These are phyloP conservation scores for Steinernema scapterisci DNA, from an alignment of 2,888 invertebrate species.

Conservation along the genomic window DNA sequence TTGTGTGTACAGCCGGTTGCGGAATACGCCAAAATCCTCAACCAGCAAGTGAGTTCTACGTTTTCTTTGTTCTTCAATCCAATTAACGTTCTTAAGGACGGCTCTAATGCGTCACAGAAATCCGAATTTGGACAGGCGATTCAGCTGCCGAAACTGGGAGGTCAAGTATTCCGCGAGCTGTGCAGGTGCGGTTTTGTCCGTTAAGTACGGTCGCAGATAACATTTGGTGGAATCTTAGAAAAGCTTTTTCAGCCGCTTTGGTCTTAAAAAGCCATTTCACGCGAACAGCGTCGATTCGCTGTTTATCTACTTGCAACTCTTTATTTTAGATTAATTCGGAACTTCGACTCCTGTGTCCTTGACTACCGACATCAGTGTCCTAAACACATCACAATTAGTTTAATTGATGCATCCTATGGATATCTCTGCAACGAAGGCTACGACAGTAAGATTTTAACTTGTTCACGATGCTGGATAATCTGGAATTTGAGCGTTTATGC, in stretches of 20 bases:
- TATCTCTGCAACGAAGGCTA: conserved; percentile 67
- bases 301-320: not conserved
- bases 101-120: conserved; percentile 3
- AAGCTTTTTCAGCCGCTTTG: no score
- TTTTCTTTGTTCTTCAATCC: not conserved
- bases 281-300: no score
- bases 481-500: conserved; percentile 62
- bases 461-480: not conserved
- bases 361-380: conserved; percentile 55
- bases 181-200: conserved; percentile 60
- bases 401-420: conserved; percentile 66
- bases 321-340: conserved; percentile 61
- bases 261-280: not conserved
- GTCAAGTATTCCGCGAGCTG: conserved; percentile 64
- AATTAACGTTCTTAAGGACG: conserved; percentile 37
- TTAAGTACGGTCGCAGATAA: no score
- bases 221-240: no score
- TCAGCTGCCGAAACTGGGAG: conserved; percentile 64
- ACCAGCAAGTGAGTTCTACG: conserved; percentile 54
- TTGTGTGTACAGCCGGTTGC: conserved; percentile 67
- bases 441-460: conserved; percentile 52
- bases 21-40: conserved; percentile 66
- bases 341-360: conserved; percentile 65
- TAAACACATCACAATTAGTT: conserved; percentile 64
- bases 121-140: conserved; percentile 56